Conservation (phyloP, 2,113 vertebrate species). For the Odontophorus gujanensis region DNA sequence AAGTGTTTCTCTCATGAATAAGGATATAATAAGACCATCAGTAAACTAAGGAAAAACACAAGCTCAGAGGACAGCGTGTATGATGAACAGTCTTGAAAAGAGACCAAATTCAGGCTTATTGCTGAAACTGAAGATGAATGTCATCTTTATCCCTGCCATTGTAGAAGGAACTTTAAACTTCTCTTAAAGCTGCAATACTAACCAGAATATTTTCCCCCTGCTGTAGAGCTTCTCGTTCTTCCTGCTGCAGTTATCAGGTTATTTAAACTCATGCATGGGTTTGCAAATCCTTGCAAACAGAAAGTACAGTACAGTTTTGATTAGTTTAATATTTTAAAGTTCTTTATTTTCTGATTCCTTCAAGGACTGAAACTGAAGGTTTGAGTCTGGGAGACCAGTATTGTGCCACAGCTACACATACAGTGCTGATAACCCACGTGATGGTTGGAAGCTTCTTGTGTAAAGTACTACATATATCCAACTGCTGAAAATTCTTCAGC, state of each 20-base stretch:
- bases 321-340: not conserved
- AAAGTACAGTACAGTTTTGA: not conserved
- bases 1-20: slow-evolving; percentile 15
- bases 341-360: not conserved
- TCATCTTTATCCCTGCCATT: not conserved
- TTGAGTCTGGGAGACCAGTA: not conserved
- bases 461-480: not conserved
- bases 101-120: not conserved
- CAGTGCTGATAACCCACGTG: not conserved
- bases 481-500: not conserved
- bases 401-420: not conserved
- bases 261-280: not conserved
- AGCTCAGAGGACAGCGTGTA: not conserved
- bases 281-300: not conserved
- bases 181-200: not conserved
- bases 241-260: not conserved
- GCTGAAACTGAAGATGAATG: slow-evolving; percentile 14
- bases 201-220: not conserved
- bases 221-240: not conserved
- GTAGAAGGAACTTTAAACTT: not conserved
- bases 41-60: slow-evolving; percentile 12
- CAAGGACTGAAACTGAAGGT: not conserved
- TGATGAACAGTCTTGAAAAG: slow-evolving; percentile 14
- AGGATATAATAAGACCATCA: not conserved
- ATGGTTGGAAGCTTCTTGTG: not conserved